These are phyloP conservation scores for Clupea harengus DNA, from an alignment of 2,113 vertebrate species.

Conservation along the genomic window DNA sequence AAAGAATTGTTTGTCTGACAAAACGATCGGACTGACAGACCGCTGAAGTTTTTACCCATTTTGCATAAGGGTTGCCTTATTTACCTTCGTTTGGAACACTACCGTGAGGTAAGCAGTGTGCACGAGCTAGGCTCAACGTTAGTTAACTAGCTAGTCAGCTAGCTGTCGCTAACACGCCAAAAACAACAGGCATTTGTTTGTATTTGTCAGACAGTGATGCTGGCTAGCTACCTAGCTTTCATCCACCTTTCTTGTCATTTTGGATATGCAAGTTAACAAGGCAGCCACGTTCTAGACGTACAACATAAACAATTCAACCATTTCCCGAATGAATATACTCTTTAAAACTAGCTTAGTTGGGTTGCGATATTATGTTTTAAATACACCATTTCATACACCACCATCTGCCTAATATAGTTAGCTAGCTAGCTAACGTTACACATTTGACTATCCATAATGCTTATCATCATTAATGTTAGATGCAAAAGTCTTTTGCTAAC, in stretches of 20 bases:
- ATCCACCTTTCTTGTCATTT: neutral
- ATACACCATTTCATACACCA: neutral
- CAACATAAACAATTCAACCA: no score
- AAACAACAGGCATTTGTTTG: neutral
- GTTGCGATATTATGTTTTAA: neutral
- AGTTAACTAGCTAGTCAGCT: neutral
- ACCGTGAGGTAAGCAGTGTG: conserved; percentile 53
- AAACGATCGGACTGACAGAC: neutral
- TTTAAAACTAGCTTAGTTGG: neutral
- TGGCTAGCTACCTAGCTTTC: neutral
- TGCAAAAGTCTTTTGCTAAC: neutral
- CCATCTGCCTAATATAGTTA: neutral
- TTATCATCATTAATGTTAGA: neutral
- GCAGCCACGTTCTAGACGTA: neutral
- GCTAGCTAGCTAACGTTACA: neutral
- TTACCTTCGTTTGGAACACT: neutral
- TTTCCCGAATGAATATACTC: no score
- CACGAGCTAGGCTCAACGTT: neutral
- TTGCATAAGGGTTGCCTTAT: neutral
- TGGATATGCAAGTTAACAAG: neutral
- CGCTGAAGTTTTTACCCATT: neutral
- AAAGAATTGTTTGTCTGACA: neutral
- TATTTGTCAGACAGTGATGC: neutral
- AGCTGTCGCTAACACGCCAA: conserved; percentile 30
- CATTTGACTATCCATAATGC: neutral